Base-by-base conservation (phyloP, 92 coral and sea anemone genomes). In the Ricordea florida region DNA sequence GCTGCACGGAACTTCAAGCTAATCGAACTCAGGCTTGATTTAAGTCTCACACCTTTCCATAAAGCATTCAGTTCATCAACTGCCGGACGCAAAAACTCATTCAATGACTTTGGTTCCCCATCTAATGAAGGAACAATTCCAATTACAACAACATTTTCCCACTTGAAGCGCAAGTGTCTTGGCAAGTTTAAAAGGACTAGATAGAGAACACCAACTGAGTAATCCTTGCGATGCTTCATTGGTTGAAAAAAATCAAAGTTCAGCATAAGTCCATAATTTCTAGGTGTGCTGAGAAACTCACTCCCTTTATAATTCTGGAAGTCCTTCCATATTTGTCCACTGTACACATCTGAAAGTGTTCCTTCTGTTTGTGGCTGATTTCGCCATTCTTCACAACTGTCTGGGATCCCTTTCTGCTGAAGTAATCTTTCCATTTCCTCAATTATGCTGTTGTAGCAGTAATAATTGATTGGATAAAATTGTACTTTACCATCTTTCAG, bases 171-270 rank as follows among this genome's bases (percentile, higher is more conserved):
- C 17, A 42, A 63, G 5, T 47, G 29, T 10, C 90, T 47, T 21
- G 90, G 90, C 26, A 85, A 49, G 47, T 78, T 85, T 43, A 85
- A 48, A 1, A 81, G 5, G 6, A 62, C 86, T 21, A 89, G 42
- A 44, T 84, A 89, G 18, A 89, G 69, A 10, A 89, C 93, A 0
- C 93, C 93, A 10, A 89, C 89, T 0, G 88, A 87, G 32, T 87
- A 81, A 59, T 87, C 92, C 41, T 87, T 83, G 13, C 88, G 51
- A 10, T 61, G 79, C 24, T 83, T 89, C 60, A 89, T 72, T 8
- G 87, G 89, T 33, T 88, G 89, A 59, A 88, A 83, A 34, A 61
- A 82, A 43, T 83, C 93, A 72, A 89, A 89, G 46, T 84, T 89
- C 22, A 83, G 57, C 90, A 85, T 79, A 1, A 85, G 30, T 30